Evolutionary conservation across 2,797 vertebrate genomes (phyloP).

Genomic region (Chiloscyllium punctatum): DNA sequence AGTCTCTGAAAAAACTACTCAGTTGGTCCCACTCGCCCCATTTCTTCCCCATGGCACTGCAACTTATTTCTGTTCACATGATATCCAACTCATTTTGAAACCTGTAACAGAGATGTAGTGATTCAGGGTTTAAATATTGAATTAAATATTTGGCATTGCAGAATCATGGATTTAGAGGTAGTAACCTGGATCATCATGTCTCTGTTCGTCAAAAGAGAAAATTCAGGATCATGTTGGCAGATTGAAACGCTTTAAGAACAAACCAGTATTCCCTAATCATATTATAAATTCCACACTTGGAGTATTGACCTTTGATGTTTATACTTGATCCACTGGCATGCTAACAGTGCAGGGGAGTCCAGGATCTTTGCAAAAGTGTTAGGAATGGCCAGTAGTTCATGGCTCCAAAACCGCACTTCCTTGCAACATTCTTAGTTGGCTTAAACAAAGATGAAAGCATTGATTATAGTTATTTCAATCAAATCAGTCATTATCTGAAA

Average conservation of each 20-base stretch:
- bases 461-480: background rate
- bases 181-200: background rate
- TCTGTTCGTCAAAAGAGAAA: background rate
- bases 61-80: background rate
- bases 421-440: background rate
- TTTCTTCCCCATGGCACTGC: background rate
- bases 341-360: background rate
- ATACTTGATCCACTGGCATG: background rate
- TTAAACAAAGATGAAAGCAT: background rate
- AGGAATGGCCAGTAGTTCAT: background rate
- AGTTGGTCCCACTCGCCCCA: background rate
- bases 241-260: background rate
- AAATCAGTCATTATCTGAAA: background rate
- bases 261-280: background rate
- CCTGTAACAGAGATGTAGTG: background rate
- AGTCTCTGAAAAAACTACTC: background rate
- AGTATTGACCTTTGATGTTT: background rate
- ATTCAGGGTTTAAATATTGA: background rate
- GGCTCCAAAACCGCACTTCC: background rate
- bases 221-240: background rate
- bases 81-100: background rate
- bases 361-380: background rate
- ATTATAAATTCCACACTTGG: background rate
- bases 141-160: no score
- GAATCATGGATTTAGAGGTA: background rate